Percentiles rank a stretch among this genome's conserved stretches.
phyloP scores from a whole-genome alignment of 2,888 invertebrate genomes.

The Limenitis camilla region DNA sequence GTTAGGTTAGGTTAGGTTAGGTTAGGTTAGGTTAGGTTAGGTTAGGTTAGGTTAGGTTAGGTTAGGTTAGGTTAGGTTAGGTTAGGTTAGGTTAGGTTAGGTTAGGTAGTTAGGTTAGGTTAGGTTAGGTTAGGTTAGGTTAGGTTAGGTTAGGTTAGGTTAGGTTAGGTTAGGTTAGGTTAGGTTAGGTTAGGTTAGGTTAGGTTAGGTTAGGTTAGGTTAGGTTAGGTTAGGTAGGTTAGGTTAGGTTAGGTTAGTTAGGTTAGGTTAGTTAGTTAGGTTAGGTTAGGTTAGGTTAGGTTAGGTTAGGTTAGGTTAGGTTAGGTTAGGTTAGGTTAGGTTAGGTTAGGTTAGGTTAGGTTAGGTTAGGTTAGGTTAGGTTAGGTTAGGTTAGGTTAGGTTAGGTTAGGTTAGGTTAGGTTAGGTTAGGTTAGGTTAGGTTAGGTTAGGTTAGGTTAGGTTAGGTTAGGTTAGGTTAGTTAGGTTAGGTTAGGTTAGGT shows the following conservation, averaged over 20 bases:
- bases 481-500: conserved; percentile 18
- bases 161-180: conserved; percentile 20
- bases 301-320: conserved; percentile 17
- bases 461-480: conserved; percentile 21
- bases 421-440: conserved; percentile 24
- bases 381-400: conserved; percentile 9
- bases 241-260: no score
- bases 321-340: conserved; percentile 24
- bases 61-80: conserved; percentile 11
- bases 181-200: conserved; percentile 20
- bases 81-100: conserved; percentile 11
- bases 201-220: conserved; percentile 21
- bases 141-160: conserved; percentile 21
- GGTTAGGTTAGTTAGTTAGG: no score
- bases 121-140: conserved; percentile 22
- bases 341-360: conserved; percentile 24
- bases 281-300: conserved; percentile 23
- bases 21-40: conserved; percentile 11
- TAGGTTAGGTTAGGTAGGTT: conserved; percentile 23
- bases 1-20: conserved; percentile 11
- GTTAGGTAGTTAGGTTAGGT: conserved; percentile 12
- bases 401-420: conserved; percentile 7
- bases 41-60: conserved; percentile 11
- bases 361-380: conserved; percentile 23
- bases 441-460: conserved; percentile 22